Percentiles rank a stretch among this genome's conserved stretches.
These are phyloP conservation scores for Spilarctia lutea DNA, from an alignment of 2,888 invertebrate genomes.

Conservation along the genomic window DNA sequence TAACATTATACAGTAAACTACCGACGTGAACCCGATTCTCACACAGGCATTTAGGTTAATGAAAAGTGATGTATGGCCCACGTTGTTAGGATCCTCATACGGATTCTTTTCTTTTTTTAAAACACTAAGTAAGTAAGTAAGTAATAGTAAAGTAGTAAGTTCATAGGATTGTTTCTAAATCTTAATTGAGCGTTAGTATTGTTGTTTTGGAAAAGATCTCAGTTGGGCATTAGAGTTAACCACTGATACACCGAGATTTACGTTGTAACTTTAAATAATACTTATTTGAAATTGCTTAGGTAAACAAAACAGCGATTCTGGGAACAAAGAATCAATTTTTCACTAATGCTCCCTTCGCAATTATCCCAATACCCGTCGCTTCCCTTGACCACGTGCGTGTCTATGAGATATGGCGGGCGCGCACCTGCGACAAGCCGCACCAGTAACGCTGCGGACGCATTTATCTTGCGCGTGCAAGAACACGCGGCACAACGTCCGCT, in stretches of 20 bases:
- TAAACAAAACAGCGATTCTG: background rate
- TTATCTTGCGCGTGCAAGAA: slow-evolving; percentile 63
- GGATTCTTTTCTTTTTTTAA: background rate
- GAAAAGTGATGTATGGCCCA: background rate
- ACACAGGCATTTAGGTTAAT: background rate
- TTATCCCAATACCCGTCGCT: slow-evolving; percentile 30
- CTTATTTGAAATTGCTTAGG: background rate
- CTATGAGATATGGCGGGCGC: slow-evolving; percentile 51
- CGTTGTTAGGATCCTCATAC: background rate
- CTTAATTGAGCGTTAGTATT: too few species aligned
- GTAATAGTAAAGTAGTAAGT: background rate
- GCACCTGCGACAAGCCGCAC: slow-evolving; percentile 58
- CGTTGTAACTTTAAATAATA: background rate
- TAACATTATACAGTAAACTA: background rate
- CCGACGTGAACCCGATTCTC: background rate
- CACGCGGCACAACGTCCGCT: slow-evolving; percentile 36
- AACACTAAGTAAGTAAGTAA: too few species aligned
- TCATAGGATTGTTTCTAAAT: background rate
- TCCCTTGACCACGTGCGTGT: slow-evolving; percentile 41
- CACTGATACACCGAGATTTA: background rate
- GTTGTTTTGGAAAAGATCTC: too few species aligned
- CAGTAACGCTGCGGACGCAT: slow-evolving; percentile 46
- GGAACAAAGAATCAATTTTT: slow-evolving; percentile 25
- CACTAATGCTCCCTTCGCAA: slow-evolving; percentile 34
- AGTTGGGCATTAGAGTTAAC: background rate